Conservation (phyloP, 2,797 vertebrate species). For the Heliangelus exortis region DNA sequence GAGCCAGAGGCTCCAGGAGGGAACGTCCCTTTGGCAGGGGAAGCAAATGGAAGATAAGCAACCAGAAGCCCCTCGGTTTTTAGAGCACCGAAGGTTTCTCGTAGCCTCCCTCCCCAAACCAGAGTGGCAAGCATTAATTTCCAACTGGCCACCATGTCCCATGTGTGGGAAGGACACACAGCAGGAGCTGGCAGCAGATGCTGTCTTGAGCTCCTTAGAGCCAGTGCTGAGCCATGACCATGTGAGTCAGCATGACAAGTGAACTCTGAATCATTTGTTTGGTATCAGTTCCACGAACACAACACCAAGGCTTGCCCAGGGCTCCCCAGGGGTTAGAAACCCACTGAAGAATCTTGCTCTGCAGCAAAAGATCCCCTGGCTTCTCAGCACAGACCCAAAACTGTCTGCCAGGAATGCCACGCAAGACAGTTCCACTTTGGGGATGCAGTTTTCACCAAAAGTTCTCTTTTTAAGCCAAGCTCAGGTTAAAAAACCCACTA, state of each 20-base stretch:
- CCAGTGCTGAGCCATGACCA: accelerated
- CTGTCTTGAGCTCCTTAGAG: not conserved
- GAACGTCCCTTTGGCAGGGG: constrained; percentile 83
- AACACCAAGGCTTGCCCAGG: not conserved
- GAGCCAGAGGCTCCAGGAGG: constrained; percentile 79
- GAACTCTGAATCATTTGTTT: not conserved
- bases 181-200: not conserved
- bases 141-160: accelerated
- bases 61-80: not conserved
- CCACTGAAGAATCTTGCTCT: not conserved
- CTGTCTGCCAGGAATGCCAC: not conserved
- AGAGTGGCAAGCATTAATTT: not conserved
- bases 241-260: not conserved
- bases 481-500: not conserved
- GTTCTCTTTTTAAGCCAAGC: not conserved
- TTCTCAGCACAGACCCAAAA: not conserved
- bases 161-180: accelerated
- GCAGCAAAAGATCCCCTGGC: not conserved
- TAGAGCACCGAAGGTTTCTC: not conserved
- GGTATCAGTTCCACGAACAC: not conserved
- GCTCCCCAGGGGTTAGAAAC: not conserved
- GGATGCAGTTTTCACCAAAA: not conserved
- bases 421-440: not conserved
- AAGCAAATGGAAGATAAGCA: not conserved
- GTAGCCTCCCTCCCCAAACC: not conserved